Evolutionary conservation across 2,888 invertebrate genomes (phyloP).

Genomic region (Timema cristinae): DNA sequence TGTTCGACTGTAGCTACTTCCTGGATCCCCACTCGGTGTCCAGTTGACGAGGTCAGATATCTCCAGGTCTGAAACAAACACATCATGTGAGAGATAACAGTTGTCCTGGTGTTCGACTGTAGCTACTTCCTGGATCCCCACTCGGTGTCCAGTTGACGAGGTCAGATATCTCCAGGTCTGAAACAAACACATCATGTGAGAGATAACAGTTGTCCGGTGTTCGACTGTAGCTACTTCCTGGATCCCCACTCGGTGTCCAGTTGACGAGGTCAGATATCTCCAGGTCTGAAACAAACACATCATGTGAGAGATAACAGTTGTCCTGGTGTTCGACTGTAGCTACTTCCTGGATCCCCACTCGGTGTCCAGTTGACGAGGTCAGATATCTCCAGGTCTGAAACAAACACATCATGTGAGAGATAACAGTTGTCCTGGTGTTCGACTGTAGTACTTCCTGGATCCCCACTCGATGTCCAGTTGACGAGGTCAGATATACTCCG

Average conservation of each 20-base stretch:
- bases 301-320: slow-evolving; percentile 83
- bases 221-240: too few relatives aligned
- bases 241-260: background rate
- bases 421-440: slow-evolving; percentile 28
- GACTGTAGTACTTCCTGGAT: slow-evolving; percentile 38
- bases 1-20: slow-evolving; percentile 41
- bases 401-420: slow-evolving; percentile 4
- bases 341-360: slow-evolving; percentile 49
- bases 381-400: slow-evolving; percentile 72
- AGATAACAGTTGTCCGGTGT: background rate
- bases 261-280: too few relatives aligned
- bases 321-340: slow-evolving; percentile 77
- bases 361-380: slow-evolving; percentile 79
- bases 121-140: slow-evolving; percentile 41
- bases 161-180: slow-evolving; percentile 80
- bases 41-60: slow-evolving; percentile 60
- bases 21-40: slow-evolving; percentile 40
- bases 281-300: slow-evolving; percentile 53
- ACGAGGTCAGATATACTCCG: slow-evolving; percentile 67
- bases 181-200: slow-evolving; percentile 35
- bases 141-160: slow-evolving; percentile 41
- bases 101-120: background rate
- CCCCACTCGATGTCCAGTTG: slow-evolving; percentile 41
- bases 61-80: slow-evolving; percentile 61
- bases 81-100: slow-evolving; percentile 28